Conservation (phyloP, 1,140 invertebrate species). For the Plectus sambesii region DNA sequence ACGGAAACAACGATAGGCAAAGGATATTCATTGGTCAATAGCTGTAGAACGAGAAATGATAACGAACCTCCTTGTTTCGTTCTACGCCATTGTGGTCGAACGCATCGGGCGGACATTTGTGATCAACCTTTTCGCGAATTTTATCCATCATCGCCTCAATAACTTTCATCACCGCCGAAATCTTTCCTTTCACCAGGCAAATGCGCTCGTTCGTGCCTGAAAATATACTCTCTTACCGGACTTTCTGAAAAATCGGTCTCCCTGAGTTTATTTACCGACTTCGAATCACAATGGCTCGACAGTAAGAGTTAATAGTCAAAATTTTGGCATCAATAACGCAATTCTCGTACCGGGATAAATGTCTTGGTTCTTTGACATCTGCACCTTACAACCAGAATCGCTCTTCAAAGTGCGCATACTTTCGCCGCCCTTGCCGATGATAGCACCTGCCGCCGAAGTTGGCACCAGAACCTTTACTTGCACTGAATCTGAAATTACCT, state of each 20-base stretch:
- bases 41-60: neutral
- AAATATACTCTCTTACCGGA: too few species aligned
- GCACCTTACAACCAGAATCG: conserved; percentile 38
- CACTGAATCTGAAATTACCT: conserved; percentile 29
- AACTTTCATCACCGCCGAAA: conserved; percentile 81
- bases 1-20: too few species aligned
- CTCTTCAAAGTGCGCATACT: conserved; percentile 40
- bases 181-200: conserved; percentile 84
- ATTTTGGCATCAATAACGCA: too few species aligned
- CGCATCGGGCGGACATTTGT: conserved; percentile 53
- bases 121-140: conserved; percentile 90
- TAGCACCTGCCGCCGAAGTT: conserved; percentile 38
- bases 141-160: conserved; percentile 94
- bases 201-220: conserved; percentile 88
- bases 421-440: conserved; percentile 44
- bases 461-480: conserved; percentile 44
- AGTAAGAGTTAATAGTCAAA: too few species aligned
- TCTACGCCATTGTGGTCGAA: conserved; percentile 41
- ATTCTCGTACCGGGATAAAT: conserved; percentile 38
- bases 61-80: conserved; percentile 25
- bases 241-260: too few species aligned
- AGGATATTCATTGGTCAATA: conserved; percentile 7
- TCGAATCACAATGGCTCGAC: too few species aligned
- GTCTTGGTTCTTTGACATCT: conserved; percentile 45
- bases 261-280: too few species aligned